Evolutionary conservation across 2,113 vertebrate genomes (phyloP), one percentile per base, ranked within the genome.

Genomic region (Crotophaga sulcirostris): DNA sequence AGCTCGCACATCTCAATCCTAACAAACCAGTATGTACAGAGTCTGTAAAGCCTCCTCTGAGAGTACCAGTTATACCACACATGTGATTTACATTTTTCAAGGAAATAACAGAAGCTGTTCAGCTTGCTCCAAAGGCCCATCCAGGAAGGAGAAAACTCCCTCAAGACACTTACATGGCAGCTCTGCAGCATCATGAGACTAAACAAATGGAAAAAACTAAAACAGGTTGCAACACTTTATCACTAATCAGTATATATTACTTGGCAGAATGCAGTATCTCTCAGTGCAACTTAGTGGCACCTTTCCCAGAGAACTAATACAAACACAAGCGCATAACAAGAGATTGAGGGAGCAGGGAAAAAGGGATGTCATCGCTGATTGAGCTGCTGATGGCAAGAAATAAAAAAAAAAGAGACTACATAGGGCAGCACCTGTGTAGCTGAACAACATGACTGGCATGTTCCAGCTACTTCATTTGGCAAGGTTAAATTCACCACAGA

Each of bases 191-290:
- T 87, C 62, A 60, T 73, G 91, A 96, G 91, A 94, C 89, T 97
- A 95, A 96, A 96, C 87, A 94, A 97, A 97, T 79, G 87, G 84
- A 96, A 96, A 96, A 93, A 87, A 28, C 74, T 91, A 96, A 94
- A 97, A 96, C 82, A 94, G 74, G 58, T 94, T 95, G 81, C 0
- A 8, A 89, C 93, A 89, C 87, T 96, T 94, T 83, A 95, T 93
- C 94, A 94, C 91, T 91, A 96, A 96, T 96, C 93, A 87, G 84
- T 93, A 91, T 49, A 74, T 93, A 94, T 89, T 96, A 89, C 87
- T 73, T 95, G 96, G 93, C 91, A 97, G 81, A 87, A 94, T 31
- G 78, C 54, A 68, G 31, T 16, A 89, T 84, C 91, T 95, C 81
- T 84, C 89, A 89, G 64, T 55, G 60, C 47, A 96, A 94, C 26